A percentile compares a stretch with the other conserved stretches of the same genome.
Conservation (phyloP, 2,113 vertebrate genomes). For the Copsychus sechellarum region DNA sequence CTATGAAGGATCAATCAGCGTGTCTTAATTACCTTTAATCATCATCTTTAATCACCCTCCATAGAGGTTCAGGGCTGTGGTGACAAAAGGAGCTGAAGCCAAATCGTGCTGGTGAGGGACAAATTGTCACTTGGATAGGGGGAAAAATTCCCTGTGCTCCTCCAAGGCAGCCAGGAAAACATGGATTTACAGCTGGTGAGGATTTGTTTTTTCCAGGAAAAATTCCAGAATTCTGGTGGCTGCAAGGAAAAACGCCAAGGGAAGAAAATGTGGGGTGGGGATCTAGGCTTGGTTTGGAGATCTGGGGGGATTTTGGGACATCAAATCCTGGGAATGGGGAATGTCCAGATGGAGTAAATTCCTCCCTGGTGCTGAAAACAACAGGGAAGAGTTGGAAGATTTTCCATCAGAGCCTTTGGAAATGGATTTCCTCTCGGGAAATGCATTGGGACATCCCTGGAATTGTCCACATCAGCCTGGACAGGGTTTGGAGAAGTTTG, state of each 20-base stretch:
- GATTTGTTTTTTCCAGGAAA: neutral
- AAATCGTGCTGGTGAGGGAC: neutral
- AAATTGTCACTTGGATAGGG: neutral
- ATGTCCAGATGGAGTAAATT: neutral
- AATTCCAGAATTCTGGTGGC: neutral
- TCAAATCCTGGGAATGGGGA: neutral
- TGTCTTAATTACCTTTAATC: slow-evolving; percentile 1
- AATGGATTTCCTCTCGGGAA: neutral
- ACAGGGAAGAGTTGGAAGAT: neutral
- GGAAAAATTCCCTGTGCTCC: neutral
- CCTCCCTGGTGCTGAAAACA: neutral
- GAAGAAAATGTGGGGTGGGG: neutral
- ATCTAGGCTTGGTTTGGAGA: neutral
- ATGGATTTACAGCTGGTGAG: neutral
- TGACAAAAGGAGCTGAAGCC: neutral
- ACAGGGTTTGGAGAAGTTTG: neutral
- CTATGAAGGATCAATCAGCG: neutral
- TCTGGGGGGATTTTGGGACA: neutral
- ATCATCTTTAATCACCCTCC: neutral
- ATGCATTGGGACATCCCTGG: neutral
- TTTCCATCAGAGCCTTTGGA: neutral
- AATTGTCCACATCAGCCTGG: neutral
- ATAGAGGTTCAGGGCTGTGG: neutral
- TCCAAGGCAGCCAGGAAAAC: neutral
- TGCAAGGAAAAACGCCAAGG: neutral